Evolutionary conservation across 2,888 invertebrate species (phyloP).

Genomic region (Clostera curtula): DNA sequence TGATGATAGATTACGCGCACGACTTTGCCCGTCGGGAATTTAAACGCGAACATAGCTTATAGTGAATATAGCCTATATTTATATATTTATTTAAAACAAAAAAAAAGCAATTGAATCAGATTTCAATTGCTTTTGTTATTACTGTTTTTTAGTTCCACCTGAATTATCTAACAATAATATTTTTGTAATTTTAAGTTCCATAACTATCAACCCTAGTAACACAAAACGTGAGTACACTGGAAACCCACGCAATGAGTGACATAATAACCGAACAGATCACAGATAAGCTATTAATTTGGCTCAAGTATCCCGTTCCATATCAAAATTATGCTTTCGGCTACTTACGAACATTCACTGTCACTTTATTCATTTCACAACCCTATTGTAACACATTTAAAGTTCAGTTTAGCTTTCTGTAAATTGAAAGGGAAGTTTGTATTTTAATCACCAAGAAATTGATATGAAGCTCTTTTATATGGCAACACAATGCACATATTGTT

Average conservation of each 20-base stretch:
- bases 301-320: conserved; percentile 58
- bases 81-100: no score
- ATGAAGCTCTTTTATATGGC: conserved; percentile 47
- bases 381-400: conserved; percentile 12
- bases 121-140: no score
- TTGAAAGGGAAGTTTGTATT: conserved; percentile 13
- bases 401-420: conserved; percentile 8
- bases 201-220: conserved; percentile 38
- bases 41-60: no score
- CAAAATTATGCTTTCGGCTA: conserved; percentile 37
- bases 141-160: no score
- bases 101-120: no score
- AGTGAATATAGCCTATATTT: no score
- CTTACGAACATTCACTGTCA: conserved; percentile 9
- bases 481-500: conserved; percentile 56
- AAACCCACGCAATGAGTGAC: conserved; percentile 59
- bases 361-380: neutral
- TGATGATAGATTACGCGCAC: no score
- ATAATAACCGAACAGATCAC: conserved; percentile 61
- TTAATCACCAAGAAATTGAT: conserved; percentile 49
- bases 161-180: no score
- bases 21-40: no score
- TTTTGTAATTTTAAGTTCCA: no score
- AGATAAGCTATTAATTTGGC: conserved; percentile 71
- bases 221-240: conserved; percentile 40